Conservation (phyloP, 2,113 vertebrate genomes). For the Mormoops blainvillei region DNA sequence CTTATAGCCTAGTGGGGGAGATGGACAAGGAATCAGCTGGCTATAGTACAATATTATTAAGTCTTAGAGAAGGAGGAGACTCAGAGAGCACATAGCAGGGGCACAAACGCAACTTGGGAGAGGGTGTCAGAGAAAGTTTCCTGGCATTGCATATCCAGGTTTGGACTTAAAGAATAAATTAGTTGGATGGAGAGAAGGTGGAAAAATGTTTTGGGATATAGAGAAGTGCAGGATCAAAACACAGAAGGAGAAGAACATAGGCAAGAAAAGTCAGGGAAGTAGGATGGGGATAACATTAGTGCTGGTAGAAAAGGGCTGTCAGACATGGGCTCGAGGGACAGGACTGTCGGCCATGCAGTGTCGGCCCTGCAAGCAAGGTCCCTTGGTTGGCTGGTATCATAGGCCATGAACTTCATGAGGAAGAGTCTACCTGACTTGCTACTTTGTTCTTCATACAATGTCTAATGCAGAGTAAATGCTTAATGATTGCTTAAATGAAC, state of each 20-base stretch:
- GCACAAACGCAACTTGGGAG: background rate
- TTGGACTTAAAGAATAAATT: background rate
- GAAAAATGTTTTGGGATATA: background rate
- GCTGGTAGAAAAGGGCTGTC: too few relatives aligned
- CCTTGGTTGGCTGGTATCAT: background rate
- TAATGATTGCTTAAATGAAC: background rate
- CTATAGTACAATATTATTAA: background rate
- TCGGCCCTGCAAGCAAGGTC: accelerated
- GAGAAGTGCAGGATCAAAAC: background rate
- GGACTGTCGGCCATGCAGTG: accelerated
- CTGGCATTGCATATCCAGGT: background rate
- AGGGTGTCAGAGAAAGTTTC: background rate
- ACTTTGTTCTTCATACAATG: background rate
- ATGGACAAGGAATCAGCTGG: background rate
- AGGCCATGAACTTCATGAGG: background rate
- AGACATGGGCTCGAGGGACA: background rate
- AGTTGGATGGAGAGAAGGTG: background rate
- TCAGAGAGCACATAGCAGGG: background rate
- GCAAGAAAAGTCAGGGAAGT: background rate
- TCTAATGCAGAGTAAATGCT: background rate
- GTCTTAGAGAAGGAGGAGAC: background rate
- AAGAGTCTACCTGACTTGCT: background rate
- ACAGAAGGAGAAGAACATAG: background rate
- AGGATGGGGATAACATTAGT: background rate
- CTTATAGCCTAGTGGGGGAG: background rate